Evolutionary conservation across 2,888 invertebrate species (phyloP).

Genomic region (Priocnemis perturbator): DNA sequence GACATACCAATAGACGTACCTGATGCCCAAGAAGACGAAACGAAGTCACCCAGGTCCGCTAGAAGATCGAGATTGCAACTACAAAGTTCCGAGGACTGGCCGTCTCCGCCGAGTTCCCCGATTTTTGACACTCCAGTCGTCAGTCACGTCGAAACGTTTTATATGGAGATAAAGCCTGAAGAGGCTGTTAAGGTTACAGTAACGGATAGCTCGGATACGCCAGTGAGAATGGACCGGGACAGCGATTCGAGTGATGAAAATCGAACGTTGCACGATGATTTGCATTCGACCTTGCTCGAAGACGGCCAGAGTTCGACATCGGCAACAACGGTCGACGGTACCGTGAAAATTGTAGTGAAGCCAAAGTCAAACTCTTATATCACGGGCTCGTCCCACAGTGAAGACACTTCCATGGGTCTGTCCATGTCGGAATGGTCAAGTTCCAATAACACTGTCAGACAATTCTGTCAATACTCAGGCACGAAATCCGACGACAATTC

Average conservation of each 20-base stretch:
- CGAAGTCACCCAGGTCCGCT: slow-evolving; percentile 65
- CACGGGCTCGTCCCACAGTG: slow-evolving; percentile 89
- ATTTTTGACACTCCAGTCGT: slow-evolving; percentile 84
- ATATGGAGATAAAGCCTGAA: slow-evolving; percentile 85
- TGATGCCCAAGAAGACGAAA: slow-evolving; percentile 75
- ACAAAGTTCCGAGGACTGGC: slow-evolving; percentile 88
- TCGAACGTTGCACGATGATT: slow-evolving; percentile 82
- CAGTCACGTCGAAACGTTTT: slow-evolving; percentile 88
- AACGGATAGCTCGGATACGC: slow-evolving; percentile 82
- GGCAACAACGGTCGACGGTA: slow-evolving; percentile 88
- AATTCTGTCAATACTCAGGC: slow-evolving; percentile 80
- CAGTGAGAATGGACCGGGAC: slow-evolving; percentile 75
- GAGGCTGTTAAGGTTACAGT: slow-evolving; percentile 86
- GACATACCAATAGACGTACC: slow-evolving; percentile 87
- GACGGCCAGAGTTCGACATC: slow-evolving; percentile 72
- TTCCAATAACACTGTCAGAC: slow-evolving; percentile 89
- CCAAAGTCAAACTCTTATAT: slow-evolving; percentile 83
- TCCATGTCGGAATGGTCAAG: slow-evolving; percentile 93
- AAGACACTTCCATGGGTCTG: slow-evolving; percentile 90
- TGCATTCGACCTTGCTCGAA: slow-evolving; percentile 70
- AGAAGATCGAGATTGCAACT: slow-evolving; percentile 62
- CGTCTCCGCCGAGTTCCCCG: slow-evolving; percentile 85
- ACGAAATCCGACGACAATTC: slow-evolving; percentile 89
- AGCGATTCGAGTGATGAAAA: slow-evolving; percentile 83
- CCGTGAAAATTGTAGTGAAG: slow-evolving; percentile 86